Base-by-base conservation (phyloP, 2,797 vertebrate genomes). In the Garrulus glandarius region DNA sequence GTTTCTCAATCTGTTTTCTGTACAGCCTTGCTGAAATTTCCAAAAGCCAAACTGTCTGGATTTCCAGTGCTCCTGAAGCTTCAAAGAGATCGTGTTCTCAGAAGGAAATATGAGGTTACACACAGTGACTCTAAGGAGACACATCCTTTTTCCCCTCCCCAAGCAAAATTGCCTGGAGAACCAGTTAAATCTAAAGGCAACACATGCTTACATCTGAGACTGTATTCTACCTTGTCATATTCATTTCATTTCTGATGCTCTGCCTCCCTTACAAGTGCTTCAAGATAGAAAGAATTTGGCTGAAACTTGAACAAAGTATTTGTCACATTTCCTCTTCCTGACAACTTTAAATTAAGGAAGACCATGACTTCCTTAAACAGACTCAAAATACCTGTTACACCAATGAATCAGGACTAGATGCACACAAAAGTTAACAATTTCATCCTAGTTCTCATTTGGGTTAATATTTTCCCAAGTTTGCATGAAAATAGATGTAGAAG, bases 161-260 rank as follows among this genome's bases (percentile, higher is more conserved):
- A 32, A 44, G 47, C 32, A 67, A 67, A 74, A 56, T 3, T 9
- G 15, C 49, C 57, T 78, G 57, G 47, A 88, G 4, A 61, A 49
- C 0, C 11, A 84, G 24, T n/a, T 37, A 44, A 37, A 79, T 13
- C 46, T 39, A 53, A 61, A 87, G 82, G 34, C 34, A 59, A n/a
- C 8, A 29, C 13, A 30, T 14, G 10, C 23, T 60, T 60, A 36
- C 20, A 55, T 56, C 47, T 32, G 9, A 87, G 64, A 53, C 17
- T 34, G 15, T 24, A 15, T 26, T 74, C 52, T 46, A 29, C 55
- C 30, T 22, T 23, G 10, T 44, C 55, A 44, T 21, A 19, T 11
- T 43, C 0, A 46, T 36, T 63, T 64, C 0, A 41, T 30, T 70
- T 39, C 34, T 47, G 49, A 34, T 0, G 8, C 11, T 52, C 67